Base-by-base conservation (phyloP, 2,888 invertebrate genomes). In the Lithosia quadra region DNA sequence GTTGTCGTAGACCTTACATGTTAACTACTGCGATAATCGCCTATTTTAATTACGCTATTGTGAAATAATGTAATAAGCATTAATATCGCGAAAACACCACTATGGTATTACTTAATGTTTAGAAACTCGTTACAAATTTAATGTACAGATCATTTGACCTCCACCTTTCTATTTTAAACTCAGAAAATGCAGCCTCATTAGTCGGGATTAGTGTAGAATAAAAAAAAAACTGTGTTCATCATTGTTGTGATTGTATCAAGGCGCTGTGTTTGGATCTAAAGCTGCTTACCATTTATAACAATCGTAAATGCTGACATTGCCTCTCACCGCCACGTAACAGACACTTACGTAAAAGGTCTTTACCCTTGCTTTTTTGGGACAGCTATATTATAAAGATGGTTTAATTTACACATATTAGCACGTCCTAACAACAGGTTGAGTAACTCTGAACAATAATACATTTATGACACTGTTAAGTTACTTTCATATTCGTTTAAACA, bases 341-440 rank as follows among this genome's bases (percentile, higher is more conserved):
- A 65, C 73, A 22, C 81, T 95, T 95, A 93, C 89, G 93, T 92
- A 94, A 94, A 94, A 93, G 94, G 90, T 93, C 91, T 93, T 95
- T 93, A 91, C 94, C 92, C 93, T 88, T 94, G 91, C 91, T 92
- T 94, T 92, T 94, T 92, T 93, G 90, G 94, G 92, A 94, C 94
- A 89, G 80, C 81, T 86, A 83, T 90, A 89, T 87, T 87, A 88
- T 89, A 90, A 85, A 87, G 90, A 91, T 92, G 91, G 91, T 91
- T 92, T 91, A 90, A 92, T 93, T 93, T 89, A 87, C 82, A 78
- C 87, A 84, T 86, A 88, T 91, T 91, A 92, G 85, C 92, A 91
- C 89, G 84, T 77, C 80, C 78, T 78, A 77, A 58, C 76, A 71
- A 79, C 82, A 2, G 33, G 64, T 92, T 92, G 87, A 76, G 91